Base-by-base conservation (phyloP, 2,797 vertebrate species). In the Acanthurus lineatus region DNA sequence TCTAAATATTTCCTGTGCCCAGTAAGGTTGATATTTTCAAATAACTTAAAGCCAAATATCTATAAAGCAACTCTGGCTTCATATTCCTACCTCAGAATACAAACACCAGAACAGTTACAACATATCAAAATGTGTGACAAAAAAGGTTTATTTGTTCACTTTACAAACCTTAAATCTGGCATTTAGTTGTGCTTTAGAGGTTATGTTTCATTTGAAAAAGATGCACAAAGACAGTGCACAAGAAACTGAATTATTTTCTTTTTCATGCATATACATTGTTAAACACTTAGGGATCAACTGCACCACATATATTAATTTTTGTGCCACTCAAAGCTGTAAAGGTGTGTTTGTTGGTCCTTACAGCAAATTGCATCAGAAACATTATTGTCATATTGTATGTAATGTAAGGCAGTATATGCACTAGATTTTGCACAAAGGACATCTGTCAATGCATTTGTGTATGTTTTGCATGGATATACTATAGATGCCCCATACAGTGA, bases 1-100 rank as follows among this genome's bases (percentile, higher is more conserved):
- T 76, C 61, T 16, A 73, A 48, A 69, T 52, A 66, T 85, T 48
- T 78, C 22, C 12, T 35, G n/a, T 76, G 47, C 49, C 56, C 47
- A 53, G 58, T 72, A 82, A 70, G 75, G 77, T 48, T 86, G 58
- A 72, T 85, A 81, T 89, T 84, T 68, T 71, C 35, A 58, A 53
- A 3, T 69, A 78, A 71, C 79, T 84, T 67, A 49, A 61, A 47
- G 61, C 69, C 79, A 83, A 73, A 75, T 64, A 75, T 73, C 40
- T 72, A 58, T 61, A 67, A 76, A 73, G 16, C 70, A 83, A 60
- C 63, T 86, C 63, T 88, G 45, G 67, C 52, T 75, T 72, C 64
- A 90, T 89, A 90, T 89, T 78, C 69, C 81, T 64, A 67, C 56
- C 40, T 9, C 40, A 82, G 86, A 93, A 85, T 86, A 91, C 90